Evolutionary conservation across 2,797 vertebrate species (phyloP).

Genomic region (Delichon dasypus): DNA sequence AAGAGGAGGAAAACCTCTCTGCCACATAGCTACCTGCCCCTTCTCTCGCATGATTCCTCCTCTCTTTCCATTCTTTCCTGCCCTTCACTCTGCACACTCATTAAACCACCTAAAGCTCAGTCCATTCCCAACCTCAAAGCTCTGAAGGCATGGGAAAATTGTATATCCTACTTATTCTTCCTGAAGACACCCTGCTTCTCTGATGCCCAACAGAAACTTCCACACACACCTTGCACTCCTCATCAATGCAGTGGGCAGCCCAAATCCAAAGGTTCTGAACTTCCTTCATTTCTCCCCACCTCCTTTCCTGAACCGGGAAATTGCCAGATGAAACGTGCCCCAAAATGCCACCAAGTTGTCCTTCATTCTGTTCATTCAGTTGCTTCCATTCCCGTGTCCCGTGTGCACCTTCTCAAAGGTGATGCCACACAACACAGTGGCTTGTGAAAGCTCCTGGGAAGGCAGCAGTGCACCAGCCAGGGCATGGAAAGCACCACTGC

Average conservation of each 20-base stretch:
- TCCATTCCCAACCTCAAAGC: background rate
- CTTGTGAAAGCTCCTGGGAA: background rate
- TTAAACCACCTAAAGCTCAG: background rate
- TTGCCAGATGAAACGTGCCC: background rate
- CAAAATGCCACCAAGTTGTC: background rate
- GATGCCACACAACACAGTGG: rapidly evolving
- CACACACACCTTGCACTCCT: rapidly evolving
- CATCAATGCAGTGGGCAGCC: background rate
- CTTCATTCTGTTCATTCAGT: too few species aligned
- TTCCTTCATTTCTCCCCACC: background rate
- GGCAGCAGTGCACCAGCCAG: background rate
- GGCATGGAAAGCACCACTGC: background rate
- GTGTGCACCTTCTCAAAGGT: background rate
- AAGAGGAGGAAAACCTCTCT: background rate
- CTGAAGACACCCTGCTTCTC: background rate
- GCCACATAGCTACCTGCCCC: background rate
- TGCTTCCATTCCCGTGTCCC: background rate
- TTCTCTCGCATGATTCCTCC: background rate
- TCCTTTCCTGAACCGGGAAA: background rate
- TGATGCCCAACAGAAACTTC: rapidly evolving
- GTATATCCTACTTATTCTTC: background rate
- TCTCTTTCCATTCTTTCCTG: background rate
- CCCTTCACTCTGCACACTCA: background rate
- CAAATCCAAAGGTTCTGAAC: background rate
- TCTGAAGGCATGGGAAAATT: background rate